These are phyloP conservation scores for Cryptoblepharus egeriae DNA, from an alignment of 2,797 vertebrate species.

Conservation along the genomic window DNA sequence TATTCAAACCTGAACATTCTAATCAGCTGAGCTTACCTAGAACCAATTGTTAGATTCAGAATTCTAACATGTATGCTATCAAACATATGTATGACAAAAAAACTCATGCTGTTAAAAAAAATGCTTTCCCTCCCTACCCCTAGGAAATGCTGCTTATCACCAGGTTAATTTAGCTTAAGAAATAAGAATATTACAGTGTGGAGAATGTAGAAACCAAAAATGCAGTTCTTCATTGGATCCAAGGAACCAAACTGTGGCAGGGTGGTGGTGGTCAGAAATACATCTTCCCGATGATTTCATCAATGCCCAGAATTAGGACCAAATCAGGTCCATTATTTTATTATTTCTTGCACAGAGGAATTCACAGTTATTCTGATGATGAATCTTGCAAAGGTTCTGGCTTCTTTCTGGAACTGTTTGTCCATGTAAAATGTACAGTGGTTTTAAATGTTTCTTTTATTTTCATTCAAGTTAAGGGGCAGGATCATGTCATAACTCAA, in stretches of 20 bases:
- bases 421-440: neutral
- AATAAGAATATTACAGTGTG: neutral
- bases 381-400: too few species aligned
- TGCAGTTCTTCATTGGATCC: neutral
- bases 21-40: too few species aligned
- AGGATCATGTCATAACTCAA: slow-evolving; percentile 28
- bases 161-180: too few species aligned
- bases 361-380: neutral
- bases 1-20: too few species aligned
- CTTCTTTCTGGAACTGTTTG: neutral
- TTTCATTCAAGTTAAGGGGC: neutral
- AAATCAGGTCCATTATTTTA: neutral
- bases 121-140: too few species aligned
- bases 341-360: neutral
- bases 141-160: too few species aligned
- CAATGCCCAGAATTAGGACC: neutral
- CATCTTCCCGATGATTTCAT: neutral
- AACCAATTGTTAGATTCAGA: too few species aligned
- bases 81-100: too few species aligned
- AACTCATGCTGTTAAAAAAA: too few species aligned
- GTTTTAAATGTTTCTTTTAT: neutral
- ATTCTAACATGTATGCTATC: too few species aligned
- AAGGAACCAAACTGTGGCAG: neutral
- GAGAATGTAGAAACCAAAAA: neutral
- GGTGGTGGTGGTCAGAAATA: too few species aligned